Evolutionary conservation across 2,888 invertebrate genomes (phyloP).

Genomic region (Prenolepis imparis): DNA sequence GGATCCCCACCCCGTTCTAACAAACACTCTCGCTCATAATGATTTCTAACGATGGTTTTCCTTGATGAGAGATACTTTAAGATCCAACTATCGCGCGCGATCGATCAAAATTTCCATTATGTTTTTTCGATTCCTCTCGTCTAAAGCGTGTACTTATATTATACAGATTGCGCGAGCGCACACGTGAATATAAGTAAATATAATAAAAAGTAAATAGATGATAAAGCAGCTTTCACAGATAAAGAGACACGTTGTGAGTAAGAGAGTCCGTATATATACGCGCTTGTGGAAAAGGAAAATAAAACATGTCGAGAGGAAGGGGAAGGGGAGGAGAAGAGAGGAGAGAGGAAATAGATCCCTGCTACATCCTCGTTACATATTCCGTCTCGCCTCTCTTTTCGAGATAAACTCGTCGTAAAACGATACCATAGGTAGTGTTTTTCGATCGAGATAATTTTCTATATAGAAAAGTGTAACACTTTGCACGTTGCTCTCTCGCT

Average conservation of each 20-base stretch:
- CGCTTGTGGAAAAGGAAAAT: background rate
- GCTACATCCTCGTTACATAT: slow-evolving; percentile 31
- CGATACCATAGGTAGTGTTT: background rate
- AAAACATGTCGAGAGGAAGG: background rate
- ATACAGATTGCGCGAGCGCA: slow-evolving; percentile 11
- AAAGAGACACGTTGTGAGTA: slow-evolving; percentile 23
- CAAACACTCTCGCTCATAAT: slow-evolving; percentile 65
- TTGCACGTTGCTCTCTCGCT: background rate
- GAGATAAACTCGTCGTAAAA: slow-evolving; percentile 25
- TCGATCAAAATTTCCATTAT: slow-evolving; percentile 27
- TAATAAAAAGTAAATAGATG: slow-evolving; percentile 51
- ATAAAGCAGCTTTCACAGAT: slow-evolving; percentile 26
- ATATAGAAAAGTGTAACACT: background rate
- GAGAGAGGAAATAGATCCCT: background rate
- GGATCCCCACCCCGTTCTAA: slow-evolving; percentile 64
- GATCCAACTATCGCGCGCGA: background rate
- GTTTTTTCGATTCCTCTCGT: background rate
- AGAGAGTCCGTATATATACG: background rate
- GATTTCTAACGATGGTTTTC: slow-evolving; percentile 54
- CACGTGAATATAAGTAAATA: slow-evolving; percentile 27
- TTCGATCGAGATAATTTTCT: slow-evolving; percentile 5
- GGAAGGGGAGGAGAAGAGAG: background rate
- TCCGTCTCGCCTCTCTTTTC: slow-evolving; percentile 23
- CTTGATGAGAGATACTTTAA: slow-evolving; percentile 11
- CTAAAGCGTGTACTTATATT: background rate